These are phyloP conservation scores for Asbolus verrucosus DNA, from an alignment of 1,140 invertebrate genomes.

Conservation along the genomic window DNA sequence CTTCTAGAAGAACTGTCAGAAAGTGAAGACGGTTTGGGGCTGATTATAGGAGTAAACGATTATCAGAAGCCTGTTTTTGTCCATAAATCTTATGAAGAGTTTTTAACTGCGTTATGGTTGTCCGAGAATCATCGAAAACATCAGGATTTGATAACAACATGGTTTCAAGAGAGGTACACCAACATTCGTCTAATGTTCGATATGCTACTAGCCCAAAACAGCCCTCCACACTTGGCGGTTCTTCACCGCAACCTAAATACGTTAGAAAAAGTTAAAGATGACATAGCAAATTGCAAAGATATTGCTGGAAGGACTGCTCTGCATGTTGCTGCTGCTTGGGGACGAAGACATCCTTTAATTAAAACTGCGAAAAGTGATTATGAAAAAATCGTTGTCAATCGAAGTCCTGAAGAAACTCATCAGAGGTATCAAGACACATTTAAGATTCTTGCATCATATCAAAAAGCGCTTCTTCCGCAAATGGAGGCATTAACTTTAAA, in stretches of 20 bases:
- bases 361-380: background rate
- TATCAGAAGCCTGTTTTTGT: conserved; percentile 1
- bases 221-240: background rate
- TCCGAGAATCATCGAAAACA: background rate
- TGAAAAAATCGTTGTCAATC: background rate
- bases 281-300: background rate
- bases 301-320: background rate
- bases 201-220: background rate
- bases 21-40: background rate
- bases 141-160: background rate
- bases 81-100: conserved; percentile 19
- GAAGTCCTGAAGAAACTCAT: no score
- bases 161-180: background rate
- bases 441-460: no score
- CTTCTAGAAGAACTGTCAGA: background rate
- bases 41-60: background rate
- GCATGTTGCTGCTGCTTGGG: conserved; percentile 8
- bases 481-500: no score
- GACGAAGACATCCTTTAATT: background rate
- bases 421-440: no score
- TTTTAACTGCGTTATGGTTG: conserved; percentile 12
- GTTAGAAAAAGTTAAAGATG: background rate
- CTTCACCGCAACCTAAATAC: background rate
- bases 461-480: no score
- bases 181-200: conserved; percentile 8